Evolutionary conservation across 2,797 vertebrate genomes (phyloP).

Genomic region (Geotrypetes seraphini): DNA sequence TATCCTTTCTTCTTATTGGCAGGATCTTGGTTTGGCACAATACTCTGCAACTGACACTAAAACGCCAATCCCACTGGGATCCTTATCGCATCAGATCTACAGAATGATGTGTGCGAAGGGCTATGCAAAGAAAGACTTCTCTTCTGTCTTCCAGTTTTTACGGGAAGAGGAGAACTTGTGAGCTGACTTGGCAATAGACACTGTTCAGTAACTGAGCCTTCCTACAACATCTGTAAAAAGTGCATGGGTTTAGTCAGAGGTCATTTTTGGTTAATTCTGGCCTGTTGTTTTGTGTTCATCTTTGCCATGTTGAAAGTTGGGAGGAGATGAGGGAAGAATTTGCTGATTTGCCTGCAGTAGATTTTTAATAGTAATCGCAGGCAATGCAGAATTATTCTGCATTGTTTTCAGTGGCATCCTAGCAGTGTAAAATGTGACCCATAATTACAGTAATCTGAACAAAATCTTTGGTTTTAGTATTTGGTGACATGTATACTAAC

Average conservation of each 20-base stretch:
- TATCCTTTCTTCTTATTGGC: conserved; percentile 6
- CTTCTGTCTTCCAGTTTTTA: conserved; percentile 92
- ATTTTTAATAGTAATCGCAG: too few species aligned
- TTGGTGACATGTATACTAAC: too few species aligned
- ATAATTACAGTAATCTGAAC: too few species aligned
- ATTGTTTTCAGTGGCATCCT: too few species aligned
- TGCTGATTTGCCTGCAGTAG: too few species aligned
- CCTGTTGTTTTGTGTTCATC: too few species aligned
- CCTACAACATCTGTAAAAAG: conserved; percentile 19
- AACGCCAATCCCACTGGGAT: conserved; percentile 81
- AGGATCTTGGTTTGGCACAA: conserved; percentile 93
- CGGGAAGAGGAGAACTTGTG: conserved; percentile 78
- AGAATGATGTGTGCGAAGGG: conserved; percentile 94
- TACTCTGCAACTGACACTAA: conserved; percentile 88
- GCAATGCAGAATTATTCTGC: too few species aligned
- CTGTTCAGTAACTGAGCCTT: too few species aligned
- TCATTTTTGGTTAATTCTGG: conserved; percentile 18
- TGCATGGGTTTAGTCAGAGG: conserved; percentile 30
- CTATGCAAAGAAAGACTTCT: conserved; percentile 93
- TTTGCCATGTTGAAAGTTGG: too few species aligned
- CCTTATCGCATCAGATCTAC: conserved; percentile 89
- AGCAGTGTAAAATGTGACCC: too few species aligned
- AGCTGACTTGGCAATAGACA: conserved; percentile 23
- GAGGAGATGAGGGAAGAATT: too few species aligned
- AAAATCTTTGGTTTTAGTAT: too few species aligned